Percentiles rank a stretch among this genome's conserved stretches.
phyloP scores from a whole-genome alignment of 2,888 invertebrate species.

The Drosophila acutilabella region DNA sequence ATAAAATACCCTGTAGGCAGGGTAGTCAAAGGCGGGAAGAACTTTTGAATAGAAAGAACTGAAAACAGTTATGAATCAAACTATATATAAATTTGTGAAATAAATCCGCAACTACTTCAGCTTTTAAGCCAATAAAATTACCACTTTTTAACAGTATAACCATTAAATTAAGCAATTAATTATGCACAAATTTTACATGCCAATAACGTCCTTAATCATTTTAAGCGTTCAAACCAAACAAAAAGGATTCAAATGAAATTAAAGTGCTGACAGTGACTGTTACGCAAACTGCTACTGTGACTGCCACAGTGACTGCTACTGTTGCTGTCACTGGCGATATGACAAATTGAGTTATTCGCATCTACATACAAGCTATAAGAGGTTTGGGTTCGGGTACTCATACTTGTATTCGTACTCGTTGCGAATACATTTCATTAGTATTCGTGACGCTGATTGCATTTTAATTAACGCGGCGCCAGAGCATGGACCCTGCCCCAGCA shows the following conservation, averaged over 20 bases:
- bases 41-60: too few species aligned
- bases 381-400: background rate
- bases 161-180: too few species aligned
- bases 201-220: background rate
- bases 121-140: too few species aligned
- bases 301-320: constrained; percentile 19
- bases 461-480: constrained; percentile 79
- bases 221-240: constrained; percentile 8
- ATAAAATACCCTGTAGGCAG: constrained; percentile 14
- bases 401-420: constrained; percentile 33
- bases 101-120: too few species aligned
- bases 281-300: constrained; percentile 9
- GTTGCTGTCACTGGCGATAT: constrained; percentile 40
- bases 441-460: constrained; percentile 81
- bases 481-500: constrained; percentile 37
- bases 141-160: too few species aligned
- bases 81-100: too few species aligned
- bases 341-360: constrained; percentile 78
- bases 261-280: constrained; percentile 1
- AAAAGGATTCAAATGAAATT: constrained; percentile 17
- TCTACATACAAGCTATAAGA: constrained; percentile 56
- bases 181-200: background rate
- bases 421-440: constrained; percentile 75
- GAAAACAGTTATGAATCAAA: too few species aligned
- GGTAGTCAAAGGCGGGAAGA: background rate